Percentiles rank a stretch among this genome's conserved stretches.
These are phyloP conservation scores for Mesoligia furuncula DNA, from an alignment of 2,888 invertebrate genomes.

Conservation along the genomic window DNA sequence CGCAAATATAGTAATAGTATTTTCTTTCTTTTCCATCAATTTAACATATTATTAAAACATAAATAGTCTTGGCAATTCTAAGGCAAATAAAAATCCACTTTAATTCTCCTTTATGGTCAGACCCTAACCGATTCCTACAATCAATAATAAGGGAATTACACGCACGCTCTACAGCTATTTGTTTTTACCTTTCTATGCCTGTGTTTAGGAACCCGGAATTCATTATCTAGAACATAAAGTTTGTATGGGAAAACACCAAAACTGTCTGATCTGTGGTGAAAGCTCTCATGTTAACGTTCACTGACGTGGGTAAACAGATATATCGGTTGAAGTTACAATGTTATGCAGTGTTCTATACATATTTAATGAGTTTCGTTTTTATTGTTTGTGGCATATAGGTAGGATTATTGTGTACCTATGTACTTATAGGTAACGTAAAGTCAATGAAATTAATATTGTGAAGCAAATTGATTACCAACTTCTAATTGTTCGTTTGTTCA, in stretches of 20 bases:
- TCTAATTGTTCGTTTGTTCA: neutral
- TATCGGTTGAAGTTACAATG: conserved; percentile 35
- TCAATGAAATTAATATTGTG: neutral
- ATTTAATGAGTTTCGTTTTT: conserved; percentile 15
- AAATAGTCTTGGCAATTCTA: neutral
- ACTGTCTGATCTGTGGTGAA: conserved; percentile 45
- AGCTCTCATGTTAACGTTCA: conserved; percentile 29
- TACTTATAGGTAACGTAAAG: neutral
- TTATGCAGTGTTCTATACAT: conserved; percentile 22
- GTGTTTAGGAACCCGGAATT: conserved; percentile 72
- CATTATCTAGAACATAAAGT: conserved; percentile 65
- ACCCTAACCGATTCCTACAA: conserved; percentile 69
- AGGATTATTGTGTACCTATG: neutral
- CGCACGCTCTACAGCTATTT: conserved; percentile 72
- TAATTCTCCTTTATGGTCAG: conserved; percentile 19
- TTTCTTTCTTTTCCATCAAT: too few relatives aligned
- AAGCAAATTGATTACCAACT: too few relatives aligned
- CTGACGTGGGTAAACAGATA: conserved; percentile 27
- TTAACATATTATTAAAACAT: too few relatives aligned
- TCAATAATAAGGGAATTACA: conserved; percentile 74
- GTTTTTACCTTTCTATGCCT: conserved; percentile 73
- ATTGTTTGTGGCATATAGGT: neutral
- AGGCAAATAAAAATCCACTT: neutral
- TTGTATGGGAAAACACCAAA: conserved; percentile 62
- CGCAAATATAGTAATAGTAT: too few relatives aligned